Percentiles rank a stretch among this genome's conserved stretches.
Conservation (phyloP, 1,140 invertebrate species). For the Coelopa frigida region DNA sequence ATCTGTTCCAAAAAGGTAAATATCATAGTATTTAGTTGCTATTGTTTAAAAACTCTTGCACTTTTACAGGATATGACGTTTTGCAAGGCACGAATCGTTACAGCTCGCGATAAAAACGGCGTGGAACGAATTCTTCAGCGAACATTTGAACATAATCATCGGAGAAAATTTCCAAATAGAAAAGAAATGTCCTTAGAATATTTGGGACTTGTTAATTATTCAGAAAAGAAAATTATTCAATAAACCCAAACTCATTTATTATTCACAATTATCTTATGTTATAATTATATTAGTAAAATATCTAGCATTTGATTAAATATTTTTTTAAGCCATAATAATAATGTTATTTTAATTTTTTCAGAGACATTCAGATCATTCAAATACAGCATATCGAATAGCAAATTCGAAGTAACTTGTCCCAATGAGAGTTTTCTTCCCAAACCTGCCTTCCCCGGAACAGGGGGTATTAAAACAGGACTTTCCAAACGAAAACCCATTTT, state of each 20-base stretch:
- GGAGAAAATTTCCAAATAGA: slow-evolving; percentile 22
- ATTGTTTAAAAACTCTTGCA: neutral
- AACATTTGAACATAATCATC: slow-evolving; percentile 36
- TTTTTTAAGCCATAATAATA: too few relatives aligned
- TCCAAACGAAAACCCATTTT: slow-evolving; percentile 24
- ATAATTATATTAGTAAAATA: too few relatives aligned
- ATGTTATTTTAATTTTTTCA: too few relatives aligned
- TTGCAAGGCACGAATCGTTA: slow-evolving; percentile 37
- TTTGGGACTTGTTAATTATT: too few relatives aligned
- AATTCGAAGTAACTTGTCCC: slow-evolving; percentile 5
- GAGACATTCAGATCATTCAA: too few relatives aligned
- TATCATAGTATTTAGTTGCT: neutral
- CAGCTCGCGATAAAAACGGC: slow-evolving; percentile 24
- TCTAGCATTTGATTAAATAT: too few relatives aligned
- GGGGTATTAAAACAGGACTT: slow-evolving; percentile 9
- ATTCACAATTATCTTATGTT: too few relatives aligned
- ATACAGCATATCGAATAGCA: too few relatives aligned
- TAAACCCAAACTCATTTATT: too few relatives aligned
- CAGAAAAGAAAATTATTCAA: too few relatives aligned
- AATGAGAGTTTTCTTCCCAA: slow-evolving; percentile 14
- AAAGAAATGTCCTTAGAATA: too few relatives aligned
- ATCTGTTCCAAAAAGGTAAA: slow-evolving; percentile 37
- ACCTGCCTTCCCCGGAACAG: neutral
- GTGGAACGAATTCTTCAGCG: slow-evolving; percentile 30
- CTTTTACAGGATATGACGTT: slow-evolving; percentile 32